These are phyloP conservation scores for Nesoenas mayeri DNA, from an alignment of 2,113 vertebrate genomes.

Conservation along the genomic window DNA sequence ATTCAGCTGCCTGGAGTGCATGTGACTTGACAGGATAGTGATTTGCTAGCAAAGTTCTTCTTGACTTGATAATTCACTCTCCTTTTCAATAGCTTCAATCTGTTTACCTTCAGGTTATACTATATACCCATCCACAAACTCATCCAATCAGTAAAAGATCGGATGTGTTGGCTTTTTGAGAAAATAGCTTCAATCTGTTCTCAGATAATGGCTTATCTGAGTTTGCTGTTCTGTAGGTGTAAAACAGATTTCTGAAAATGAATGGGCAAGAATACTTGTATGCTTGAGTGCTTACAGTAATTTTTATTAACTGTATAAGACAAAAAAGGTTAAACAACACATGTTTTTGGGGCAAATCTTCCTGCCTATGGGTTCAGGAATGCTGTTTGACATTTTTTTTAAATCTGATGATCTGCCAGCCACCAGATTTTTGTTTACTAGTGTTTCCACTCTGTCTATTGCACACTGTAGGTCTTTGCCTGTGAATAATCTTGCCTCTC, in stretches of 20 bases:
- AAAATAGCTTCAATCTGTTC: background rate
- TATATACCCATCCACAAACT: background rate
- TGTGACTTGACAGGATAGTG: background rate
- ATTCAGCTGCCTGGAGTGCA: background rate
- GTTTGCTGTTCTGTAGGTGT: background rate
- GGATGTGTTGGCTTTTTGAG: background rate
- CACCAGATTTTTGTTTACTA: background rate
- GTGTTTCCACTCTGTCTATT: fast-evolving
- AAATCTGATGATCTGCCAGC: background rate
- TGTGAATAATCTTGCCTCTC: background rate
- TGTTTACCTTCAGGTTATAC: background rate
- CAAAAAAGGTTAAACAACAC: background rate
- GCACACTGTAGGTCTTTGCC: background rate
- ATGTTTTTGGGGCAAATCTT: background rate
- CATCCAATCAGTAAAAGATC: background rate
- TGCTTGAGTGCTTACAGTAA: background rate
- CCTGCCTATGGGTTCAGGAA: background rate
- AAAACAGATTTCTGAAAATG: background rate
- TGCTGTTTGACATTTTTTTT: background rate
- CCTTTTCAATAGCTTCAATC: background rate
- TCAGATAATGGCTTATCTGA: background rate
- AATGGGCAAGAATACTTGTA: background rate
- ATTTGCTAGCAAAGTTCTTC: background rate
- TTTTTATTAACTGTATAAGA: background rate
- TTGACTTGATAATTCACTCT: background rate